Evolutionary conservation across 2,797 vertebrate genomes (phyloP).

Genomic region (Lindbergichthys nudifrons): DNA sequence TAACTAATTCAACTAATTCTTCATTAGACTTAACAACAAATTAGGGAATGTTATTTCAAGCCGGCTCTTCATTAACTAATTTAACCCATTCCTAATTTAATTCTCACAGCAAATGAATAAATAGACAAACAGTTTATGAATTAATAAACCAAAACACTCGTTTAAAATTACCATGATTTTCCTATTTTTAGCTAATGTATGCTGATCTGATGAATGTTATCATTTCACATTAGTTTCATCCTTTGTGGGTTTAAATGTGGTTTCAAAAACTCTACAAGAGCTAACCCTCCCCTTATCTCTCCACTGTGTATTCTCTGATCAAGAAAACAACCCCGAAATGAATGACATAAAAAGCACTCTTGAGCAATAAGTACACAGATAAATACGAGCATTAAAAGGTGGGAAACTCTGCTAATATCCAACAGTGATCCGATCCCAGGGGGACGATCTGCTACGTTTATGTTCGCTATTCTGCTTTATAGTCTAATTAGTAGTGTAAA

Average conservation of each 20-base stretch:
- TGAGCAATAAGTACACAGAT: slow-evolving; percentile 34
- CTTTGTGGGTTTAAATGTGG: not conserved
- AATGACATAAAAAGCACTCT: slow-evolving; percentile 28
- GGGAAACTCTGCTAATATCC: slow-evolving; percentile 50
- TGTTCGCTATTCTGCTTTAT: slow-evolving; percentile 45
- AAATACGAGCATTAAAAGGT: slow-evolving; percentile 40
- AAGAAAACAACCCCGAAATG: slow-evolving; percentile 29
- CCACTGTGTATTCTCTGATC: slow-evolving; percentile 33
- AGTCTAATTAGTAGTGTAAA: slow-evolving; percentile 56
- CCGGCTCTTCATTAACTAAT: slow-evolving; percentile 45
- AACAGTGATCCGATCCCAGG: slow-evolving; percentile 48
- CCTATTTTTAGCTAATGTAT: not conserved
- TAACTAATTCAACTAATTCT: slow-evolving; percentile 50
- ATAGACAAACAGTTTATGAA: slow-evolving; percentile 23
- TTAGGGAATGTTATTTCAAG: slow-evolving; percentile 46
- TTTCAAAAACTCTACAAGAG: not conserved
- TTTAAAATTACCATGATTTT: not conserved
- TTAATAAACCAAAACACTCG: slow-evolving; percentile 16
- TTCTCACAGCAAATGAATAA: slow-evolving; percentile 22
- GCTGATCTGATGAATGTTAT: not conserved
- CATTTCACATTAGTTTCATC: not conserved
- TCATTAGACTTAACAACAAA: slow-evolving; percentile 63
- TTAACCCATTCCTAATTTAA: slow-evolving; percentile 44
- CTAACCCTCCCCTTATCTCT: slow-evolving; percentile 25
- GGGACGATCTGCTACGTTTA: slow-evolving; percentile 48